A percentile compares a stretch with the other conserved stretches of the same genome.
Evolutionary conservation across 2,797 vertebrate species (phyloP).

Genomic region (Gephyroberyx darwinii): DNA sequence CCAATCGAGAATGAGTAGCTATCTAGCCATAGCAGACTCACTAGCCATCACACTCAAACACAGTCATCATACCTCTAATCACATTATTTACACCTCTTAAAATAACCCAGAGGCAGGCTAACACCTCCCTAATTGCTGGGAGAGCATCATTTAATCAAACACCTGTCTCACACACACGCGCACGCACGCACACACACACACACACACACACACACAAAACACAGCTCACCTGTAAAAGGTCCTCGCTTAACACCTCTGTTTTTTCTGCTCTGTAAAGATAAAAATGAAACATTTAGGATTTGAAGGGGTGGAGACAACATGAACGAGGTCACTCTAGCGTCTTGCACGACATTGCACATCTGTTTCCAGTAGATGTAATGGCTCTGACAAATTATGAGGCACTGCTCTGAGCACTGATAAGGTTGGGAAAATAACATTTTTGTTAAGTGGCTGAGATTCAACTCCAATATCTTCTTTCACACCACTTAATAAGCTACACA

Average conservation of each 20-base stretch:
- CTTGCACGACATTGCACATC: neutral
- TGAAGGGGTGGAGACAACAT: neutral
- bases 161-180: neutral
- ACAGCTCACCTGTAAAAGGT: slow-evolving; percentile 91
- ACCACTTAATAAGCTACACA: slow-evolving; percentile 3
- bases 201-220: neutral
- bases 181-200: slow-evolving; percentile 1
- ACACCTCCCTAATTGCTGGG: slow-evolving; percentile 8
- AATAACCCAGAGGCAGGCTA: slow-evolving; percentile 9
- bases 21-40: no score
- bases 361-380: neutral
- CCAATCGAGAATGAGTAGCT: no score
- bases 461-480: slow-evolving; percentile 18
- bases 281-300: slow-evolving; percentile 40
- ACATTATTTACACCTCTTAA: slow-evolving; percentile 38
- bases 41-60: no score
- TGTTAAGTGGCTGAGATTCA: slow-evolving; percentile 18
- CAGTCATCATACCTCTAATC: neutral
- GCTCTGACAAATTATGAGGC: neutral
- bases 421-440: slow-evolving; percentile 16
- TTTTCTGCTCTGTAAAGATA: slow-evolving; percentile 88
- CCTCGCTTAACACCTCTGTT: slow-evolving; percentile 95
- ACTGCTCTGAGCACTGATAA: slow-evolving; percentile 8
- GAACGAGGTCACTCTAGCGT: neutral
- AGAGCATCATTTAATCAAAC: slow-evolving; percentile 16